Evolutionary conservation across 2,888 invertebrate species (phyloP).

Genomic region (Vannuccia rotundouncinata): DNA sequence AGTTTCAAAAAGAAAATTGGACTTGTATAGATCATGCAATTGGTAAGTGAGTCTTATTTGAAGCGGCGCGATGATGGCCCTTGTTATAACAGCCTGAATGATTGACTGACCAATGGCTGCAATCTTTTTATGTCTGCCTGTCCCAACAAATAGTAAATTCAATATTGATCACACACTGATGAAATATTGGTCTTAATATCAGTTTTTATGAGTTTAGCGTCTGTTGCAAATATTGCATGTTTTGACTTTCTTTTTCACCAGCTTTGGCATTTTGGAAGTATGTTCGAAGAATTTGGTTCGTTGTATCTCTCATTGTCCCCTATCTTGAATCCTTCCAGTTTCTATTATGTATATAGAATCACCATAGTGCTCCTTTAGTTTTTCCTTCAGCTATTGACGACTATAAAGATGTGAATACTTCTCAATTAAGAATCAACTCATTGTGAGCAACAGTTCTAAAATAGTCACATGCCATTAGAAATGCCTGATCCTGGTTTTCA

Average conservation of each 20-base stretch:
- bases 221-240: background rate
- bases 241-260: background rate
- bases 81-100: too few species aligned
- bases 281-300: background rate
- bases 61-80: too few species aligned
- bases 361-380: conserved; percentile 1
- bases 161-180: too few species aligned
- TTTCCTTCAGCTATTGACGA: background rate
- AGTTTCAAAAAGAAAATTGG: too few species aligned
- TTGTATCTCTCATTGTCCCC: conserved; percentile 2
- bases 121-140: too few species aligned
- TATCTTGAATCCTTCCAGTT: background rate
- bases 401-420: background rate
- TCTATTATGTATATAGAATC: background rate
- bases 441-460: background rate
- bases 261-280: conserved; percentile 7
- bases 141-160: too few species aligned
- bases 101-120: too few species aligned
- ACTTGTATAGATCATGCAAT: too few species aligned
- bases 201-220: background rate
- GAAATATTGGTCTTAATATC: conserved; percentile 2
- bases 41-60: too few species aligned
- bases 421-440: background rate
- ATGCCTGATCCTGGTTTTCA: background rate
- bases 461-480: background rate